Percentiles rank a stretch among this genome's conserved stretches.
Conservation (phyloP, 1,140 invertebrate genomes). For the Euwallacea fornicatus region DNA sequence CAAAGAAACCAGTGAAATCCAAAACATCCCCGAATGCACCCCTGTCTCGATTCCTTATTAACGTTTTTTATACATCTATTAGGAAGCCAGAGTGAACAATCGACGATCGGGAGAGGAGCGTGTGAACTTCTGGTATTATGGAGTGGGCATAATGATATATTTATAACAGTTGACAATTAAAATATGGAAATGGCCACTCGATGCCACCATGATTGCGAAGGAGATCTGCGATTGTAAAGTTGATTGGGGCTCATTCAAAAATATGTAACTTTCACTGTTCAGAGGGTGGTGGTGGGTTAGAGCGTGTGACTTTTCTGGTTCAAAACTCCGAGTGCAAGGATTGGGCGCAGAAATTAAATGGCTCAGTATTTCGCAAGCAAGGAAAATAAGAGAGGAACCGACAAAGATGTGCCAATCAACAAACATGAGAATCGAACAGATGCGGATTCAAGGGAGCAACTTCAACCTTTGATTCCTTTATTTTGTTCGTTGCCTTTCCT, state of each 20-base stretch:
- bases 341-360: background rate
- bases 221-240: constrained; percentile 24
- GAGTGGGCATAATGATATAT: constrained; percentile 44
- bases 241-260: constrained; percentile 30
- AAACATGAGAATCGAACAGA: constrained; percentile 27
- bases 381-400: background rate
- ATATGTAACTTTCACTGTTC: constrained; percentile 36
- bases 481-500: constrained; percentile 20
- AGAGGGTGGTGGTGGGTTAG: constrained; percentile 5
- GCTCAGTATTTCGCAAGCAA: too few relatives aligned
- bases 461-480: constrained; percentile 30
- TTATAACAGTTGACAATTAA: constrained; percentile 45
- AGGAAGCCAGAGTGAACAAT: constrained; percentile 38
- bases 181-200: constrained; percentile 42
- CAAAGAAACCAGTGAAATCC: too few relatives aligned
- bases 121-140: constrained; percentile 44
- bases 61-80: constrained; percentile 42
- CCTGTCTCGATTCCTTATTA: constrained; percentile 43
- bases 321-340: background rate
- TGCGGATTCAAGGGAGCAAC: constrained; percentile 22
- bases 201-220: constrained; percentile 31
- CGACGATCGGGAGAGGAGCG: constrained; percentile 42
- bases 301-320: constrained; percentile 31
- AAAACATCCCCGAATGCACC: background rate
- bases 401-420: constrained; percentile 9